A percentile compares a stretch with the other conserved stretches of the same genome.
These are phyloP conservation scores for Eleutherodactylus coqui DNA, from an alignment of 2,797 vertebrate genomes.

Conservation along the genomic window DNA sequence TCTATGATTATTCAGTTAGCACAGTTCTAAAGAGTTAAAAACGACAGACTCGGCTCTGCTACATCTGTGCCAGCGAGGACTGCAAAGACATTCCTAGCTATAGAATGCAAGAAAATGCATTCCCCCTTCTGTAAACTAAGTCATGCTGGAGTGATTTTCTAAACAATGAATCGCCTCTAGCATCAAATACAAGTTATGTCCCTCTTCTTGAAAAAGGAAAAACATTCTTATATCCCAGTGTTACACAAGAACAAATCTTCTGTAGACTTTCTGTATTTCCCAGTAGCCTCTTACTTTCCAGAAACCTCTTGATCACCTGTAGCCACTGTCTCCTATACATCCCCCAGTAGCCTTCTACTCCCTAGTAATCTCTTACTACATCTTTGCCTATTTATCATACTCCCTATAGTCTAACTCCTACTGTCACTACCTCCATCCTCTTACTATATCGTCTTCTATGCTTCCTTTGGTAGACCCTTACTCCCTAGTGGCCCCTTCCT, in stretches of 20 bases:
- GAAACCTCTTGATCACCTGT: neutral
- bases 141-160: conserved; percentile 1
- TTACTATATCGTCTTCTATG: neutral
- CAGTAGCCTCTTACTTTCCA: neutral
- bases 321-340: neutral
- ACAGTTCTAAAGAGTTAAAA: neutral
- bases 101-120: neutral
- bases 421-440: neutral
- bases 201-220: neutral
- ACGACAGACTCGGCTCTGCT: neutral
- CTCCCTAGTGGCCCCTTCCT: neutral
- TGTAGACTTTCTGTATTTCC: neutral
- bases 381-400: neutral
- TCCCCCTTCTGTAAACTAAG: conserved; percentile 10
- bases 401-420: neutral
- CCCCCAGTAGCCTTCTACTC: neutral
- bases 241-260: neutral
- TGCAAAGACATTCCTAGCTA: neutral
- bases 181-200: conserved; percentile 15
- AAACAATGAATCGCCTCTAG: conserved; percentile 28
- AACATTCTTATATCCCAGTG: neutral
- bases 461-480: neutral
- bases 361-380: neutral
- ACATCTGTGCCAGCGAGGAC: neutral
- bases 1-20: neutral